Base-by-base conservation (phyloP, 64 coral and sea anemone genomes). In the Stichodactyla mertensii region DNA sequence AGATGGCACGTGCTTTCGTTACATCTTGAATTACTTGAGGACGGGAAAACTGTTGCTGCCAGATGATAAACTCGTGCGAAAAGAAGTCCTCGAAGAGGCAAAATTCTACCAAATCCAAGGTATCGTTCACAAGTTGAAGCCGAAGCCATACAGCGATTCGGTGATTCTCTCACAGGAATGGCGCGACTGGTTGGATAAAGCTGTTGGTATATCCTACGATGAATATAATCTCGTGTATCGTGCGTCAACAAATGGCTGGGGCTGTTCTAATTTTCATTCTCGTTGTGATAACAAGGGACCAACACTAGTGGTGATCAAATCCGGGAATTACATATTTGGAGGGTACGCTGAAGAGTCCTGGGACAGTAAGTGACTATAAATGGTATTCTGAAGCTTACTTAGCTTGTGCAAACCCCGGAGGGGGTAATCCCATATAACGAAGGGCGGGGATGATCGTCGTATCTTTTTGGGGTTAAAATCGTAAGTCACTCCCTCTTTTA, bases 41-140 rank as follows among this genome's bases (percentile, higher is more conserved):
- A 90, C 88, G 3, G 80, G 62, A 10, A 55, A 90, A 55, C 86
- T 87, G 8, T 9, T 52, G 14, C 45, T 87, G 10, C 86, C 67
- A 54, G 80, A 90, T 5, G 80, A 84, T n/a, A 77, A 59, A 54
- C 23, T 77, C 51, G 28, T 85, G 13, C 16, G 5, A 0, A 71
- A 85, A 24, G 82, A 90, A 14, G 19, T 90, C 11, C 31, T 86
- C 0, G 69, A 52, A 36, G 89, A 90, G 59, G 89, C 89, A 2
- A 82, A 61, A 16, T 88, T 88, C 26, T 88, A 88, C 31, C 87
- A 88, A n/a, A 59, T 88, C 22, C 54, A 88, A 90, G 84, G 77
- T 23, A 89, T 89, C 12, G 52, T 89, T 52, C 79, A 89, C 16
- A 57, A 62, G 28, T 78, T 89, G 10, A 52, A 54, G 36, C 23